Conservation (phyloP, 2,888 invertebrate species). For the Sisyra terminalis region DNA sequence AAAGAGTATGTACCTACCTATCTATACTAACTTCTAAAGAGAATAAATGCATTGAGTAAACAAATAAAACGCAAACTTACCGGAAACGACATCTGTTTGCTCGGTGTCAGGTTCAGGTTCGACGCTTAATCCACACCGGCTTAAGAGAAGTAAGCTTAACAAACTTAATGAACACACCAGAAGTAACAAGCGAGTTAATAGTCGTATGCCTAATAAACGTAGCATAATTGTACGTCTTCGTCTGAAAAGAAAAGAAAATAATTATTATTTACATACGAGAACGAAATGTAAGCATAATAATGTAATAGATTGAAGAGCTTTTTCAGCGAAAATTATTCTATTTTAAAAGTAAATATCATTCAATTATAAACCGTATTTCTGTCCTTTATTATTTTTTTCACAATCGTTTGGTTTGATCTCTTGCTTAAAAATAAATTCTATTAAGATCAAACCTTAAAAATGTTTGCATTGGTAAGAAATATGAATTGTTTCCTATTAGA, state of each 20-base stretch:
- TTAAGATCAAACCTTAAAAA: no score
- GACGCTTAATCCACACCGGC: slow-evolving; percentile 32
- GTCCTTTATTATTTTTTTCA: no score
- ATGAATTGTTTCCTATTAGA: no score
- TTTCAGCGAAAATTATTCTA: no score
- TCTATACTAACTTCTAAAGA: background rate
- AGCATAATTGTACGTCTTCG: slow-evolving; percentile 26
- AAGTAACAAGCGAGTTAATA: slow-evolving; percentile 36
- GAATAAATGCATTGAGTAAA: background rate
- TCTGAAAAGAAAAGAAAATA: slow-evolving; percentile 5
- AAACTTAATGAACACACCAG: slow-evolving; percentile 36
- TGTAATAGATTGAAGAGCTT: no score
- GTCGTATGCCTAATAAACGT: slow-evolving; percentile 33
- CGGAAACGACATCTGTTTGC: slow-evolving; percentile 9
- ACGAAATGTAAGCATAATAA: no score
- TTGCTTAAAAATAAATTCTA: no score
- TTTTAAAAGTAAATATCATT: no score
- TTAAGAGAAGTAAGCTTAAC: slow-evolving; percentile 34
- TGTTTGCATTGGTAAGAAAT: no score
- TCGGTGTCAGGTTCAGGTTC: slow-evolving; percentile 19
- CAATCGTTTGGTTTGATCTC: no score
- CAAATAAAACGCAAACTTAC: slow-evolving; percentile 8
- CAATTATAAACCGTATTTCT: no score
- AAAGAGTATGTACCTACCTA: background rate
- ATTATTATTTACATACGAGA: no score